Evolutionary conservation across 92 coral and sea anemone genomes (phyloP).

Genomic region (Parazoanthus atlanticus): DNA sequence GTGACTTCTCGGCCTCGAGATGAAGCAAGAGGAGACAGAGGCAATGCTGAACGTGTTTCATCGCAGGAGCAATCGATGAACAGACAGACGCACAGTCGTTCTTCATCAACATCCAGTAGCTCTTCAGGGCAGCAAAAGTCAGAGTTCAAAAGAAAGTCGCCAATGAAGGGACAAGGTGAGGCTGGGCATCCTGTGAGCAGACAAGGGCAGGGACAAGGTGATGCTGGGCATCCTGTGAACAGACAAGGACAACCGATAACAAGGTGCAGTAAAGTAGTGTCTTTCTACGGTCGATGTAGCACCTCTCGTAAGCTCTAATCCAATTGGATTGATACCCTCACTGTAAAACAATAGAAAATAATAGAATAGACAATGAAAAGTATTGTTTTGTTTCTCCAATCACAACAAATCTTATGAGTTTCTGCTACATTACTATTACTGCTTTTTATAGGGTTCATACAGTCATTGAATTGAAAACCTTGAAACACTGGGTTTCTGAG

Average conservation of each 20-base stretch:
- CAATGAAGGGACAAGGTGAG: not conserved
- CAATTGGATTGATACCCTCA: no score
- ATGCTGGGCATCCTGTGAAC: not conserved
- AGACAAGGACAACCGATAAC: not conserved
- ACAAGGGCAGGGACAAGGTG: not conserved
- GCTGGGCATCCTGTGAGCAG: not conserved
- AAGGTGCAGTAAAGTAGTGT: not conserved
- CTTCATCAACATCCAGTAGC: conserved; percentile 32
- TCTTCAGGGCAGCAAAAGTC: not conserved
- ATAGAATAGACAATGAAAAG: no score
- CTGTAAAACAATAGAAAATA: no score
- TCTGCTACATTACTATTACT: no score
- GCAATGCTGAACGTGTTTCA: not conserved
- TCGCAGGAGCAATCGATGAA: not conserved
- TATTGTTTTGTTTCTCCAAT: no score
- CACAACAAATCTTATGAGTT: no score
- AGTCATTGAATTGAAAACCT: no score
- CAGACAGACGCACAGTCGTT: conserved; percentile 1
- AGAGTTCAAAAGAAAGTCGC: not conserved
- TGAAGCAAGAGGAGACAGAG: not conserved
- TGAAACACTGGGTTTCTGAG: not conserved
- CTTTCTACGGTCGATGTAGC: no score
- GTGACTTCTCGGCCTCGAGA: not conserved
- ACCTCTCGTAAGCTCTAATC: no score
- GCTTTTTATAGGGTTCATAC: no score